Percentiles rank a stretch among this genome's conserved stretches.
phyloP scores from a whole-genome alignment of 92 coral and sea anemone genomes.

The Bergia sp. region DNA sequence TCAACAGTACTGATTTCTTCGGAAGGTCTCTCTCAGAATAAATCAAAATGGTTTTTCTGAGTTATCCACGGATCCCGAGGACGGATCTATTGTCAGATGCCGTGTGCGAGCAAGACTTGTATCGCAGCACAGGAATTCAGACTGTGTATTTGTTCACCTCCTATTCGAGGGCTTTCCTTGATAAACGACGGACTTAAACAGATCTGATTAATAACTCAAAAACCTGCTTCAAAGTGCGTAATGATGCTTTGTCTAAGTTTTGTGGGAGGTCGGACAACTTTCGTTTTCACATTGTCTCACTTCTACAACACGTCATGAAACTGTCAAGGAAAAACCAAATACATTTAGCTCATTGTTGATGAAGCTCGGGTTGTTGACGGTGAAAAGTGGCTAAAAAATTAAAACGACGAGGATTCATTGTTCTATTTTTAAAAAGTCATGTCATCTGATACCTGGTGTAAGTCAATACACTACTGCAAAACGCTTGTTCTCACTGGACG shows the following conservation, averaged over 20 bases:
- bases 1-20: not conserved
- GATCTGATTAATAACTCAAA: conserved; percentile 37
- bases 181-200: conserved; percentile 20
- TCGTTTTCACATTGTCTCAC: not conserved
- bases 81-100: not conserved
- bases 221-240: conserved; percentile 26
- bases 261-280: conserved; percentile 24
- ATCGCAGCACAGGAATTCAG: conserved; percentile 37
- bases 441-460: conserved; percentile 51
- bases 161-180: conserved; percentile 32
- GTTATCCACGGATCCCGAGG: not conserved
- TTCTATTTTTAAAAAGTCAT: conserved; percentile 41
- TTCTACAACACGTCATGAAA: conserved; percentile 22
- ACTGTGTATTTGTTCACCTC: conserved; percentile 29
- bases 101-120: conserved; percentile 1
- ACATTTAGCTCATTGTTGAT: conserved; percentile 40
- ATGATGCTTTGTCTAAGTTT: conserved; percentile 17
- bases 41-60: not conserved
- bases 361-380: conserved; percentile 58
- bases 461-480: conserved; percentile 58
- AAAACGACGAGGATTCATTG: conserved; percentile 47
- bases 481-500: conserved; percentile 52
- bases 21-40: not conserved
- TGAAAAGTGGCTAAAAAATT: conserved; percentile 65
- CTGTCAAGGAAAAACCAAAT: conserved; percentile 34